Evolutionary conservation across 2,797 vertebrate genomes (phyloP).

Genomic region (Sphenodon punctatus): DNA sequence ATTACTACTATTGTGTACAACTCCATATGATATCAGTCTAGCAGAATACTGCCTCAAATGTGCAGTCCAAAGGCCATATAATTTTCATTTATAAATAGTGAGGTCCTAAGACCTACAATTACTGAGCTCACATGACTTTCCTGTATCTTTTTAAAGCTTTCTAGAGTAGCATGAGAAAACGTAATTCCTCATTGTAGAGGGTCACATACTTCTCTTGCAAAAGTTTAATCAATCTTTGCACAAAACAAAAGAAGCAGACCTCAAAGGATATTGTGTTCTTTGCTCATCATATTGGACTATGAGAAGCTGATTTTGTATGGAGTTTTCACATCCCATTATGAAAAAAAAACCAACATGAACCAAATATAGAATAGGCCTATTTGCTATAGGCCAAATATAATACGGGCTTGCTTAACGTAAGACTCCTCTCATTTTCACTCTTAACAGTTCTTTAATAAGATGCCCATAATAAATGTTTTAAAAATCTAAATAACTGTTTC

Average conservation of each 20-base stretch:
- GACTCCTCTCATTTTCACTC: background rate
- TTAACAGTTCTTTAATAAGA: slow-evolving; percentile 53
- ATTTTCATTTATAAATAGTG: background rate
- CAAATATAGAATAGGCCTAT: too few relatives aligned
- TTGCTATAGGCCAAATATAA: background rate
- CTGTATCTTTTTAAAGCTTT: background rate
- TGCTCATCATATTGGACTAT: background rate
- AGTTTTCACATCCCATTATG: too few relatives aligned
- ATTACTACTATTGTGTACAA: too few relatives aligned
- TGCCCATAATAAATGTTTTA: slow-evolving; percentile 43
- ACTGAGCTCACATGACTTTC: background rate
- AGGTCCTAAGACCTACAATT: background rate
- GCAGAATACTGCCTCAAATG: background rate
- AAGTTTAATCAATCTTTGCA: background rate
- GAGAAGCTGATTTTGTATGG: background rate
- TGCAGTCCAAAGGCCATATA: background rate
- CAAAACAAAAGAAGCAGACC: background rate
- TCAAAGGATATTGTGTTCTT: fast-evolving
- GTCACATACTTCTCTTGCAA: background rate
- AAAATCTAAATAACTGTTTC: slow-evolving; percentile 36
- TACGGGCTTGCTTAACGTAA: background rate
- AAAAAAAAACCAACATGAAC: too few relatives aligned
- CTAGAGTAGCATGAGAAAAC: background rate
- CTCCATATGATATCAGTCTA: background rate
- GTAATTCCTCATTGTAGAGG: background rate